Base-by-base conservation (phyloP, 2,888 invertebrate species). In the Poecilus cupreus region DNA sequence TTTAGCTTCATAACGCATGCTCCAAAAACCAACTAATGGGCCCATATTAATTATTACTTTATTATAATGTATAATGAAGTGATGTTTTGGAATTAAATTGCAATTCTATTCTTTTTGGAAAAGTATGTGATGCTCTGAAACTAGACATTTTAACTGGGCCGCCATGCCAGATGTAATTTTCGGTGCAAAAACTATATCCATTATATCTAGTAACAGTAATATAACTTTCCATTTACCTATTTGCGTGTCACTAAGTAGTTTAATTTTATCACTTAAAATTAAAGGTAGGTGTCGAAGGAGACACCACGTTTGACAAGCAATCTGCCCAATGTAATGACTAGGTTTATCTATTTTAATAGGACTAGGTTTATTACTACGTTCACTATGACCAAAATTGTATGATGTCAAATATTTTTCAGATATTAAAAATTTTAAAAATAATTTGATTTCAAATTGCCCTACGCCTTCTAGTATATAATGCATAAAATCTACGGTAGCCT, bases 391-490 rank as follows among this genome's bases (percentile, higher is more conserved):
- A 68, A 13, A 68, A 68, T 68, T 68, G 32, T 26, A 68, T 22
- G 37, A 13, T 68, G 57, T 57, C 54, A 57, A 70, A 54, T 18
- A 5, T 8, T 72, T 68, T 39, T 70, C 43, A 2, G 39, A 18
- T 11, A 75, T 54, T 18, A 57, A 57, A 26, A 43, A 75, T 24
- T 81, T 46, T 16, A 81, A n/a, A 22, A 72, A 10, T 26, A 39
- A 46, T 26, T 20, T 75, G 11, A 70, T 46, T 32, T 77, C 82
- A 13, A 76, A 74, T 32, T 72, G 51, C 49, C 20, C 60, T 46
- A 82, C 60, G 11, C 83, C 83, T 22, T 82, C 72, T 24, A 81
- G 80, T n/a, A 83, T 37, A 74, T 83, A 81, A 70, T 83, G 82
- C 78, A 83, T 78, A 22, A 82, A 18, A 51, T 83, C 82, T 32